Percentiles rank a stretch among this genome's conserved stretches.
Evolutionary conservation across 1,140 invertebrate genomes (phyloP).

Genomic region (Linepithema humile): DNA sequence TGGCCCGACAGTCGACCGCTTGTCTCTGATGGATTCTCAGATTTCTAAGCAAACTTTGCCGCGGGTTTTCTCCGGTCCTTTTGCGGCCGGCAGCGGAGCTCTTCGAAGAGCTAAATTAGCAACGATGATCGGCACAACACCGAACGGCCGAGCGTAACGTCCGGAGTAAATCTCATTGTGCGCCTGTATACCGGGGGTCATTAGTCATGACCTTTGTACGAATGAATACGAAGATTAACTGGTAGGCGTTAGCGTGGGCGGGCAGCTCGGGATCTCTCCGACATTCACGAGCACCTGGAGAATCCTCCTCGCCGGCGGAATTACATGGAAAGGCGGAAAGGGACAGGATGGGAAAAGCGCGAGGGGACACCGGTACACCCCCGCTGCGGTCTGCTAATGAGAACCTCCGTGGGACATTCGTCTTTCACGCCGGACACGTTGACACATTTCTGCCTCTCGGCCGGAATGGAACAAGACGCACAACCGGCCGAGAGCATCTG

Average conservation of each 20-base stretch:
- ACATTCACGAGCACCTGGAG: constrained; percentile 71
- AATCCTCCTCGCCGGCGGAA: constrained; percentile 42
- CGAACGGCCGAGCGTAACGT: constrained; percentile 16
- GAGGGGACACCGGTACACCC: constrained; percentile 54
- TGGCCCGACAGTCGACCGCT: too few relatives aligned
- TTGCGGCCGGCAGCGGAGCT: neutral
- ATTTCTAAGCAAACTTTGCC: neutral
- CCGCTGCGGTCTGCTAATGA: constrained; percentile 76
- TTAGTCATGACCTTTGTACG: constrained; percentile 78
- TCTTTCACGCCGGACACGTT: constrained; percentile 70
- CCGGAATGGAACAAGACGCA: constrained; percentile 57
- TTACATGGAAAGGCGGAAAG: constrained; percentile 58
- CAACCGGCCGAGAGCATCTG: constrained; percentile 61
- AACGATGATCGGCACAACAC: constrained; percentile 58
- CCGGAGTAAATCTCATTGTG: constrained; percentile 68
- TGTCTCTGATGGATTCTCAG: neutral
- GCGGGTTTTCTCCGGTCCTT: neutral
- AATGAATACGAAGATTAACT: constrained; percentile 70
- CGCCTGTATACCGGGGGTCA: constrained; percentile 64
- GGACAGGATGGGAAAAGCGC: constrained; percentile 51
- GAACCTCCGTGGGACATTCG: constrained; percentile 71
- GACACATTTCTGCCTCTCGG: constrained; percentile 63
- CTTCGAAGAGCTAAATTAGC: constrained; percentile 46
- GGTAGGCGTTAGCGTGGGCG: constrained; percentile 73
- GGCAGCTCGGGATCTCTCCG: constrained; percentile 44